Evolutionary conservation across 2,797 vertebrate species (phyloP), one percentile per base, ranked within the genome.

Genomic region (Melanotaenia pygmaea): DNA sequence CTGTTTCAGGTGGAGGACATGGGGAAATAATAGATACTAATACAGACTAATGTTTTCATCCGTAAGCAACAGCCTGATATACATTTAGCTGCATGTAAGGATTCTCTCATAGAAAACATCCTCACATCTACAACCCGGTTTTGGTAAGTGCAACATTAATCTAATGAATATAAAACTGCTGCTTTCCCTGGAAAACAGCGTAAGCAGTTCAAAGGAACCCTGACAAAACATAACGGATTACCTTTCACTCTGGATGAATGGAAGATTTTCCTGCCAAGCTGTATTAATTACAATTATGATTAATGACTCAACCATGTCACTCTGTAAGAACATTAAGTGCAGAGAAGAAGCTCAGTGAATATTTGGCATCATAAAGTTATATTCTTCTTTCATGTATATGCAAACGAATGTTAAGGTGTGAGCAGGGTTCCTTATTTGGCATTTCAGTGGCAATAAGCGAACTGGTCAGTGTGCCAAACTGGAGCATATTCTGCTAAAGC

Each of bases 381-480:
- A 30, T 14, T 9, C 37, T 58, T 11, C n/a, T 56, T 56, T 67
- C 54, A 0, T 66, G 22, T 22, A 58, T 47, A 37, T 35, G 20
- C 62, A 58, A 34, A 26, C 3, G 24, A 28, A 4, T 40, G 38
- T 24, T 38, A 4, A 28, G 22, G 14, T 32, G 8, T 59, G 50
- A 74, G 65, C 64, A 57, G 38, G 7, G 16, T 35, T 47, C 53
- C 20, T 38, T 65, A 14, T 5, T 60, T 64, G 38, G 59, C 72
- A 54, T 13, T 51, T 63, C 18, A 28, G 0, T 7, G 37, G 47
- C 1, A 10, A 22, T 57, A 40, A 32, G 66, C 53, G 35, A 72
- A 67, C 1, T 54, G 76, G 60, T 63, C 61, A 70, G 67, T 73
- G 73, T 69, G 74, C 72, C 71, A 81, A 59, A 80, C 32, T 61